Percentiles rank a stretch among this genome's conserved stretches.
Evolutionary conservation across 1,140 invertebrate genomes (phyloP).

Genomic region (Diuraphis noxia): DNA sequence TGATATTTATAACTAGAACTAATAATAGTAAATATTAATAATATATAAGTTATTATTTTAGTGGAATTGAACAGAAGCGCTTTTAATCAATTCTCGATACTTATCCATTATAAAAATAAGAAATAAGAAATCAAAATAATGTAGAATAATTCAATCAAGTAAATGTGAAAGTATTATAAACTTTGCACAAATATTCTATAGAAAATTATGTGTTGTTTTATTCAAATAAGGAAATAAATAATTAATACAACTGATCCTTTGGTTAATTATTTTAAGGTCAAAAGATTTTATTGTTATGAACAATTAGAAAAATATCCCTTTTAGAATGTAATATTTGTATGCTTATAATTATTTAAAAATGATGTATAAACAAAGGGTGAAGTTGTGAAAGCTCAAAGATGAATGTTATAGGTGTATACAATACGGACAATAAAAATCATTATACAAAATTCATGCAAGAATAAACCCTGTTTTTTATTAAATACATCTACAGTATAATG

Average conservation of each 20-base stretch:
- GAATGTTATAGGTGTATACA: conserved; percentile 34
- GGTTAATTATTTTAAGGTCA: neutral
- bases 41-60: neutral
- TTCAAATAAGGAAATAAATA: neutral
- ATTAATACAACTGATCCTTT: conserved; percentile 6
- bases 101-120: too few relatives aligned
- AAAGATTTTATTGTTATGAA: conserved; percentile 4
- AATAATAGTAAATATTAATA: neutral
- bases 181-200: neutral
- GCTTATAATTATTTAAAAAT: conserved; percentile 19
- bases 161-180: neutral
- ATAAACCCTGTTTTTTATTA: conserved; percentile 28
- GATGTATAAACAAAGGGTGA: conserved; percentile 15
- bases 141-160: neutral
- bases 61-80: neutral
- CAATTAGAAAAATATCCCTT: neutral
- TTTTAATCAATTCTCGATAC: neutral
- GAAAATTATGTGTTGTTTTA: neutral
- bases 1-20: neutral
- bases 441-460: conserved; percentile 3
- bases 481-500: neutral
- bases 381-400: neutral
- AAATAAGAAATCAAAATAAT: neutral
- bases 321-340: conserved; percentile 9
- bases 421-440: conserved; percentile 13